Conservation (phyloP, 2,888 invertebrate species). For the Willowsia nigromaculata region DNA sequence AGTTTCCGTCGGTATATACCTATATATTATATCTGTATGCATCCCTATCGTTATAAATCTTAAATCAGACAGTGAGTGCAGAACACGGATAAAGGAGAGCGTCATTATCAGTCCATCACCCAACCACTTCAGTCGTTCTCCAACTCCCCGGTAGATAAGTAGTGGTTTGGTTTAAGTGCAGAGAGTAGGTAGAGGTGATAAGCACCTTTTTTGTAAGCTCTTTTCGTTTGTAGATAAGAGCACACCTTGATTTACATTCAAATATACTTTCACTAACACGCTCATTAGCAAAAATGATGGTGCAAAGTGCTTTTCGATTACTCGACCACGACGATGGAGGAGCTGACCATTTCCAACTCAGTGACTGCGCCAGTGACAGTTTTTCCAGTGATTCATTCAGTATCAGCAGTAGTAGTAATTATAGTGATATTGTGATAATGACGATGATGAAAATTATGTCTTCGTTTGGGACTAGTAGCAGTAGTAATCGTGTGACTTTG, state of each 20-base stretch:
- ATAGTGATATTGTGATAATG: constrained; percentile 23
- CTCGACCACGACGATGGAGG: neutral
- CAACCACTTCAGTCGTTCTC: neutral
- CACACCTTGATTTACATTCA: neutral
- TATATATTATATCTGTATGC: too few relatives aligned
- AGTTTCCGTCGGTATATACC: neutral
- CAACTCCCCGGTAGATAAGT: constrained; percentile 13
- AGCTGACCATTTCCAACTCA: neutral
- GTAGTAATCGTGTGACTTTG: constrained; percentile 65
- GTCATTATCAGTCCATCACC: constrained; percentile 1
- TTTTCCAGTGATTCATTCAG: neutral
- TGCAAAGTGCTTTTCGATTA: neutral
- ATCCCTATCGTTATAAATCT: too few relatives aligned
- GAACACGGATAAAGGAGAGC: neutral
- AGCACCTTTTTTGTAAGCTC: neutral
- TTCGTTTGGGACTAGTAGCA: constrained; percentile 59
- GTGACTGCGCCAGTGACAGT: neutral
- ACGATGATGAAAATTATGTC: constrained; percentile 49
- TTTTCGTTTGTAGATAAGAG: constrained; percentile 6
- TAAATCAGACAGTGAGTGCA: neutral
- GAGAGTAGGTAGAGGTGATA: neutral
- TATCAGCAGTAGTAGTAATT: neutral
- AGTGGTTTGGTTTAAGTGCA: neutral
- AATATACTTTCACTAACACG: neutral
- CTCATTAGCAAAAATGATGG: constrained; percentile 47